Evolutionary conservation across 2,888 invertebrate species (phyloP).

Genomic region (Sinodicranocentrus sp.): DNA sequence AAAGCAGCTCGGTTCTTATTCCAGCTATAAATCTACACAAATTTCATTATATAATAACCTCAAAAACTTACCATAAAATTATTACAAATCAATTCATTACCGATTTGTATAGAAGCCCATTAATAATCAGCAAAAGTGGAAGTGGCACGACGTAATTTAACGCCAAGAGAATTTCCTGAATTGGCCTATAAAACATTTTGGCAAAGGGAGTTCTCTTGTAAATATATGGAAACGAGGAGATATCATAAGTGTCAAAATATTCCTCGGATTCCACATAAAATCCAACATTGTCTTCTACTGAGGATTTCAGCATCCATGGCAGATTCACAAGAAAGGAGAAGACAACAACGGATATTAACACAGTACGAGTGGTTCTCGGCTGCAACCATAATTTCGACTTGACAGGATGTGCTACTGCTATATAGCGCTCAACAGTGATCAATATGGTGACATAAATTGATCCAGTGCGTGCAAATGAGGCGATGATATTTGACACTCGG

Average conservation of each 20-base stretch:
- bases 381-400: not conserved
- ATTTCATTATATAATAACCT: not conserved
- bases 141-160: conserved; percentile 1
- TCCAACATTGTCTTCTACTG: not conserved
- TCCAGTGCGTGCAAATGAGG: not conserved
- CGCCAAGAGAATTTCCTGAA: not conserved
- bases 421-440: not conserved
- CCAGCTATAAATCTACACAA: conserved; percentile 42
- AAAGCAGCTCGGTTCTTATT: not conserved
- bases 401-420: not conserved
- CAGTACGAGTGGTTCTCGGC: not conserved
- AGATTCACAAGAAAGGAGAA: not conserved
- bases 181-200: no score
- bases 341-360: not conserved
- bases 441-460: not conserved
- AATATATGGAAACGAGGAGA: no score
- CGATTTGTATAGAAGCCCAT: conserved; percentile 6
- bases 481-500: not conserved
- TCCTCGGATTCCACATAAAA: no score
- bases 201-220: no score
- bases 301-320: not conserved
- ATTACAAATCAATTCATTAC: conserved; percentile 1
- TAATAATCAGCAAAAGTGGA: not conserved
- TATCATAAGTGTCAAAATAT: no score
- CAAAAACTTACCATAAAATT: not conserved